Conservation (phyloP, 2,888 invertebrate genomes). For the Augiades crinisus region DNA sequence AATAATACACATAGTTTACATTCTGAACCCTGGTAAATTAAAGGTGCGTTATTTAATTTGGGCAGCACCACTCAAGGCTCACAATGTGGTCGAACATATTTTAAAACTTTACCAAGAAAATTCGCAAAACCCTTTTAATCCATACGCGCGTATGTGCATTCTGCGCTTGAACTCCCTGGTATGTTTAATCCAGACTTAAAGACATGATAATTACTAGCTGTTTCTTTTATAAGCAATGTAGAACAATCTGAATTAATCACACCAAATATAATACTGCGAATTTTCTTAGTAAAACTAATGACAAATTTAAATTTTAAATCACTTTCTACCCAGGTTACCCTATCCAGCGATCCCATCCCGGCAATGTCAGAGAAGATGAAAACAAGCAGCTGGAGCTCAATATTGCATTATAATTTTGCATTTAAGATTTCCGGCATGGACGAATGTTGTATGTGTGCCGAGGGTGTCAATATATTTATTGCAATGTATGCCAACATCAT, state of each 20-base stretch:
- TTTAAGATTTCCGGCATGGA: conserved; percentile 24
- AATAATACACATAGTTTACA: conserved; percentile 19
- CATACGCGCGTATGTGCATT: conserved; percentile 22
- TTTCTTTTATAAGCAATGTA: conserved; percentile 10
- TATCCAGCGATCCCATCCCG: conserved; percentile 77
- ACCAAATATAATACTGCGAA: conserved; percentile 42
- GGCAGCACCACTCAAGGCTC: conserved; percentile 78
- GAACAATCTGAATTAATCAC: conserved; percentile 34
- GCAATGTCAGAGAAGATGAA: conserved; percentile 72
- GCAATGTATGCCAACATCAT: not conserved
- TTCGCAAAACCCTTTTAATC: conserved; percentile 44
- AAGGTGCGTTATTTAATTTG: conserved; percentile 60
- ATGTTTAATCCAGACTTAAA: conserved; percentile 37
- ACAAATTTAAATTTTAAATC: conserved; percentile 43
- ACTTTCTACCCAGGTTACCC: conserved; percentile 73
- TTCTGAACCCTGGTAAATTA: conserved; percentile 40
- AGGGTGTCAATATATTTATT: conserved; percentile 2
- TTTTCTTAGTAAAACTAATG: conserved; percentile 51
- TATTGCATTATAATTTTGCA: conserved; percentile 20
- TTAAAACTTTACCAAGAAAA: conserved; percentile 46
- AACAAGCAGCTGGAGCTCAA: conserved; percentile 78
- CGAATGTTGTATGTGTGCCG: not conserved
- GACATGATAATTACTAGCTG: not conserved
- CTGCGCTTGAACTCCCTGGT: conserved; percentile 25
- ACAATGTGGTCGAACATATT: conserved; percentile 59